phyloP scores from a whole-genome alignment of 2,888 invertebrate genomes.

The Xestobium rufovillosum region DNA sequence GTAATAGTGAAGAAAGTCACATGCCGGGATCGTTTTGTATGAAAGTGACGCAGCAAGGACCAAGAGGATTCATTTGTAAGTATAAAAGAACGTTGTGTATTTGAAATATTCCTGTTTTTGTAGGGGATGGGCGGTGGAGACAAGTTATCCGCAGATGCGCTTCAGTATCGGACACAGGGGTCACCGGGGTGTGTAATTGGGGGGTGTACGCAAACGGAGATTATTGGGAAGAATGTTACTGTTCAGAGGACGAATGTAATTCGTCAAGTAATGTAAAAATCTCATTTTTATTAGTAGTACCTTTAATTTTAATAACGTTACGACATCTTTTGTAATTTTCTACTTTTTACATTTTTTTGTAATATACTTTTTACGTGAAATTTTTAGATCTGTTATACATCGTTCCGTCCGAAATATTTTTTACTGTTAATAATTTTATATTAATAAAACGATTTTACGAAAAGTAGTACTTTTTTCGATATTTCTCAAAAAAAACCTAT shows the following conservation, averaged over 20 bases:
- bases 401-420: no score
- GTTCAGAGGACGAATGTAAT: constrained; percentile 87
- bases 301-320: no score
- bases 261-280: constrained; percentile 19
- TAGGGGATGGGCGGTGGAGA: constrained; percentile 93
- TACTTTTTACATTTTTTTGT: no score
- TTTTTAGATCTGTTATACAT: no score
- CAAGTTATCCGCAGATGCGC: constrained; percentile 86
- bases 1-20: constrained; percentile 87
- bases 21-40: constrained; percentile 95
- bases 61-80: constrained; percentile 91
- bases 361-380: no score
- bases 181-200: constrained; percentile 95
- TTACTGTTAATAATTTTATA: no score
- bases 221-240: constrained; percentile 97
- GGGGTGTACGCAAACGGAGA: constrained; percentile 90
- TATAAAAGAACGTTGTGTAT: constrained; percentile 28
- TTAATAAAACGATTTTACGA: no score
- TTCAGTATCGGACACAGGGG: constrained; percentile 83
- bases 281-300: constrained; percentile 9
- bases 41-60: constrained; percentile 90
- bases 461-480: no score
- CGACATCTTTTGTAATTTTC: no score
- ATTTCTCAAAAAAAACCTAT: no score
- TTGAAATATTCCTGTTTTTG: constrained; percentile 12